Percentiles rank a stretch among this genome's conserved stretches.
Evolutionary conservation across 37 sponge, comb jelly and placozoan species (phyloP).

Genomic region (Cliona cf. orientalis): DNA sequence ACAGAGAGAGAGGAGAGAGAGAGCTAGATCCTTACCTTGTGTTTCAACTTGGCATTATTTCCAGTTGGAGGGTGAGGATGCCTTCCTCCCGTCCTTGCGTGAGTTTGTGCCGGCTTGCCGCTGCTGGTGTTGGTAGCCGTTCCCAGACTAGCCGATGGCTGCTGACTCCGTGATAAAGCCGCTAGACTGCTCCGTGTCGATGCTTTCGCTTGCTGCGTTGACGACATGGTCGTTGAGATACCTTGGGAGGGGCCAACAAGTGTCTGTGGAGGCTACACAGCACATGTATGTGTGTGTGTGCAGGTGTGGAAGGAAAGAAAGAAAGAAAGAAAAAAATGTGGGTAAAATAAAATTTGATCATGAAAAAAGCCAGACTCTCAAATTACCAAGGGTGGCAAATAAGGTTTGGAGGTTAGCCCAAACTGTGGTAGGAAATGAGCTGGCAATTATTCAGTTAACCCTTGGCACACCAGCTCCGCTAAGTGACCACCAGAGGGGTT

Average conservation of each 20-base stretch:
- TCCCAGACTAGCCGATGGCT: background rate
- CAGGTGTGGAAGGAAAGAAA: too few relatives aligned
- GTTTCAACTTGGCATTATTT: slow-evolving; percentile 62
- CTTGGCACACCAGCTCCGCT: too few relatives aligned
- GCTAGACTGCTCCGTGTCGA: background rate
- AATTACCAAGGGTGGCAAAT: too few relatives aligned
- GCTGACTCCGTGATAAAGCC: background rate
- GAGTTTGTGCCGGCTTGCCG: background rate
- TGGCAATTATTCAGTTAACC: too few relatives aligned
- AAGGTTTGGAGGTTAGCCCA: too few relatives aligned
- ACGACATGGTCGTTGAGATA: background rate
- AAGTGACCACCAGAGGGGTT: too few relatives aligned
- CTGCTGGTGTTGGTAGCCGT: background rate
- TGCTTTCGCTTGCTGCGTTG: background rate
- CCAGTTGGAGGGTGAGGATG: slow-evolving; percentile 71
- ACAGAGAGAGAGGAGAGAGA: slow-evolving; percentile 10
- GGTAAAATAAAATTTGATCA: too few relatives aligned
- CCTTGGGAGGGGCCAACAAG: background rate
- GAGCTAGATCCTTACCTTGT: slow-evolving; percentile 46
- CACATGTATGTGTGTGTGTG: background rate
- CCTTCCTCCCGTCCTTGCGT: slow-evolving; percentile 23
- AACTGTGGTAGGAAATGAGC: too few relatives aligned
- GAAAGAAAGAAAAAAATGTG: too few relatives aligned
- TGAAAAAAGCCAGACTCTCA: too few relatives aligned
- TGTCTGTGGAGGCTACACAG: background rate